A percentile compares a stretch with the other conserved stretches of the same genome.
Conservation (phyloP, 2,888 invertebrate species). For the Lithophane semibrunnea region DNA sequence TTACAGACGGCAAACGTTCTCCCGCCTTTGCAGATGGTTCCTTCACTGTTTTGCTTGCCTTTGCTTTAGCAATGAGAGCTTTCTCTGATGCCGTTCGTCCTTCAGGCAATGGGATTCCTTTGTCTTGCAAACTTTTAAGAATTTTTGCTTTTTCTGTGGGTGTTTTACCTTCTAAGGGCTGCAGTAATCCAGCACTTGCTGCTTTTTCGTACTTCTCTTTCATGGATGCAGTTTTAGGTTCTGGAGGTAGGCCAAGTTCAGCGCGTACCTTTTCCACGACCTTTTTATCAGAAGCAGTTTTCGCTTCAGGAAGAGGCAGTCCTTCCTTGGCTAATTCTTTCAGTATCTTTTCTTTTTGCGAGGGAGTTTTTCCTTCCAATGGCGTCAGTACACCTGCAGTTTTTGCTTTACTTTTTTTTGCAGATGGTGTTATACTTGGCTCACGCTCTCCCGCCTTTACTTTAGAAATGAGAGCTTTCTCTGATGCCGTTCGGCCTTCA, state of each 20-base stretch:
- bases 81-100: slow-evolving; percentile 56
- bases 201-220: too few relatives aligned
- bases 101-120: slow-evolving; percentile 47
- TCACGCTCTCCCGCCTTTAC: not conserved
- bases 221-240: not conserved
- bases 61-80: slow-evolving; percentile 63
- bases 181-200: too few relatives aligned
- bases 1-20: not conserved
- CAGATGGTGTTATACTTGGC: not conserved
- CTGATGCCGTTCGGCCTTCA: slow-evolving; percentile 6
- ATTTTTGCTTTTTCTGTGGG: slow-evolving; percentile 10
- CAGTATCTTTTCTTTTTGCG: slow-evolving; percentile 46
- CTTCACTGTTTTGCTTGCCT: too few relatives aligned
- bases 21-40: slow-evolving; percentile 52
- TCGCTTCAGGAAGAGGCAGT: slow-evolving; percentile 44
- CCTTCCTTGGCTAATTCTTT: slow-evolving; percentile 46
- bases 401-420: not conserved
- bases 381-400: slow-evolving; percentile 35
- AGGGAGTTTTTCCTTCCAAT: slow-evolving; percentile 32
- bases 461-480: slow-evolving; percentile 36
- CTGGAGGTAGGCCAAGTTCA: slow-evolving; percentile 49
- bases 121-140: slow-evolving; percentile 6
- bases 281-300: slow-evolving; percentile 45
- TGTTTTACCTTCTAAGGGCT: too few relatives aligned
- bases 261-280: slow-evolving; percentile 32